Evolutionary conservation across 2,888 invertebrate genomes (phyloP).

Genomic region (Melanargia galathea): DNA sequence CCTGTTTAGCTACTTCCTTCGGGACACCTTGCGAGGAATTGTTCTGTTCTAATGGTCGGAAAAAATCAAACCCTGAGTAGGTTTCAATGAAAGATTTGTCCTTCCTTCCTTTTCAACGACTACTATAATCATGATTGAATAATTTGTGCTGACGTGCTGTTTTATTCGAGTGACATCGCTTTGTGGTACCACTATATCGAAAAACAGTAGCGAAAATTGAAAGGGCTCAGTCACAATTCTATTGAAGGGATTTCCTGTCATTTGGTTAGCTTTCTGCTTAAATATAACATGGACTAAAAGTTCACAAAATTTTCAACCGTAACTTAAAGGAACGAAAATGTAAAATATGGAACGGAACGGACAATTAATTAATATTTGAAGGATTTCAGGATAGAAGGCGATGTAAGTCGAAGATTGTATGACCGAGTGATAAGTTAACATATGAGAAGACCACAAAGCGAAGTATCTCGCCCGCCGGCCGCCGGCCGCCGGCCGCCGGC

Average conservation of each 20-base stretch:
- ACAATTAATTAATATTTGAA: background rate
- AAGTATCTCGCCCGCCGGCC: slow-evolving; percentile 64
- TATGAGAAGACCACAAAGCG: slow-evolving; percentile 55
- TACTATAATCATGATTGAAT: background rate
- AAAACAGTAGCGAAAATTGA: slow-evolving; percentile 1
- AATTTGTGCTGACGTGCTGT: background rate
- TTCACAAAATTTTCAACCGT: background rate
- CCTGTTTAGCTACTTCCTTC: slow-evolving; percentile 77
- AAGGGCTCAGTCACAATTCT: too few relatives aligned
- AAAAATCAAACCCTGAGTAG: slow-evolving; percentile 17
- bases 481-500: too few relatives aligned
- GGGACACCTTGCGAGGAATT: slow-evolving; percentile 63
- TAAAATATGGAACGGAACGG: background rate
- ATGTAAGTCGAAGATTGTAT: background rate
- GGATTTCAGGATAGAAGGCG: background rate
- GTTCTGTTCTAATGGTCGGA: slow-evolving; percentile 44
- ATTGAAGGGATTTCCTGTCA: background rate
- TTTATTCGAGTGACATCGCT: slow-evolving; percentile 13
- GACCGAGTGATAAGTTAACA: slow-evolving; percentile 45
- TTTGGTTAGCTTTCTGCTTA: background rate
- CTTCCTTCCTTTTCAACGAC: slow-evolving; percentile 5
- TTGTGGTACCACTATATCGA: slow-evolving; percentile 9
- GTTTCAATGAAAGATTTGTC: background rate
- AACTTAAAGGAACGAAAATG: background rate
- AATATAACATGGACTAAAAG: background rate